Percentiles rank a stretch among this genome's conserved stretches.
Conservation (phyloP, 2,888 invertebrate species). For the Oscheius onirici region DNA sequence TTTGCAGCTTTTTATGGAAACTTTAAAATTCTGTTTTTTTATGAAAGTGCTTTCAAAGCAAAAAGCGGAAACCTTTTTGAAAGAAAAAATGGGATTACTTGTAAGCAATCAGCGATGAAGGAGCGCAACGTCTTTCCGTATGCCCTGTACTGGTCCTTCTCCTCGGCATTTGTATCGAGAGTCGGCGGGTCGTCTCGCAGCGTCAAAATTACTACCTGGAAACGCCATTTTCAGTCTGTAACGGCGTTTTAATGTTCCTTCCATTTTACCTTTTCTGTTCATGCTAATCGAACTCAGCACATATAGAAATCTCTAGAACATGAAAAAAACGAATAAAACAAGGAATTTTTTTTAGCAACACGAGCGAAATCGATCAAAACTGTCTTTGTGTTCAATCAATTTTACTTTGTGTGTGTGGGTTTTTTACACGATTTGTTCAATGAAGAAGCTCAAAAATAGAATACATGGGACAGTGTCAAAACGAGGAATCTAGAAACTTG, state of each 20-base stretch:
- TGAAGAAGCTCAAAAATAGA: too few relatives aligned
- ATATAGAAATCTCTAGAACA: not conserved
- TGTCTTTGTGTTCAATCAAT: too few relatives aligned
- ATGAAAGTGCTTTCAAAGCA: too few relatives aligned
- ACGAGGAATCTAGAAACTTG: not conserved
- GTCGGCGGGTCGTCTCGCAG: constrained; percentile 97
- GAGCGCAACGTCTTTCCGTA: constrained; percentile 92
- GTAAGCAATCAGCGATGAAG: constrained; percentile 94
- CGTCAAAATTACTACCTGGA: constrained; percentile 88
- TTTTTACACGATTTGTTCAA: too few relatives aligned
- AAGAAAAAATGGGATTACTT: constrained; percentile 76
- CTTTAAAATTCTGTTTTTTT: too few relatives aligned
- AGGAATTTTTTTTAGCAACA: not conserved
- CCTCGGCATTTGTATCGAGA: constrained; percentile 91
- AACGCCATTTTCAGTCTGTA: not conserved
- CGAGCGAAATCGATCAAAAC: too few relatives aligned
- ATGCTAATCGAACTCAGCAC: not conserved
- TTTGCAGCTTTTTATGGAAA: too few relatives aligned
- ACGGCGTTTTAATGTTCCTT: not conserved
- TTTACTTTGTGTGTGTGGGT: too few relatives aligned
- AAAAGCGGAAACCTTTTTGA: too few relatives aligned
- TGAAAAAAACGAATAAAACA: not conserved
- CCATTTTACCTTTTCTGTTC: too few relatives aligned
- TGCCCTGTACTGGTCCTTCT: constrained; percentile 93
- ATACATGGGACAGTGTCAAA: not conserved